Base-by-base conservation (phyloP, 2,888 invertebrate species). In the Acleris literana region DNA sequence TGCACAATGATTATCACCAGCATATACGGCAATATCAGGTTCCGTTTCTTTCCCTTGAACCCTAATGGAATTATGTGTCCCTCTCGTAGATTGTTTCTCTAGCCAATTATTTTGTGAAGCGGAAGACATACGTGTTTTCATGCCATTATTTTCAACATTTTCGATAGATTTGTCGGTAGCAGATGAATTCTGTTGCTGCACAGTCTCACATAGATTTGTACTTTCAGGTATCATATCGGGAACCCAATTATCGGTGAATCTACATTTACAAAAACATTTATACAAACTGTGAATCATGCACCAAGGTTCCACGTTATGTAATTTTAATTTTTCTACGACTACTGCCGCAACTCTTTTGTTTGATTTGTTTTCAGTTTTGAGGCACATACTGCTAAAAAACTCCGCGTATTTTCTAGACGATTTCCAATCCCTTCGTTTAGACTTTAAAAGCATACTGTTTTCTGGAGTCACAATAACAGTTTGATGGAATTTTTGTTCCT, bases 401-500 rank as follows among this genome's bases (percentile, higher is more conserved):
- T 95, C 94, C 29, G 89, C 91, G 79, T 94, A 95, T 69, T 94
- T 94, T 78, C 94, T 94, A 5, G 95, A 94, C 2, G 92, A 80
- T 83, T 94, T 95, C 52, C 93, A 93, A 71, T 93, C 93, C 72
- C 95, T 85, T 76, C 89, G 94, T 60, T 93, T 86, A 6, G 91
- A 85, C 68, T 95, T 95, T 33, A 96, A 89, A 9, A 95, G 82
- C 72, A 95, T 93, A 57, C 94, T 94, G 82, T 94, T 94, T 74
- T 95, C 93, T 29, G 94, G 94, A 11, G 94, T 93, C 51, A 95
- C 85, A 63, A 96, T 94, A 25, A 96, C 93, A 5, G 96, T 96
- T 74, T 95, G 95, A 17, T 94, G 95, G 82, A 96, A 96, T 76
- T 95, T 95, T 80, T 94, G 93, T 81, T 96, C 96, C 76, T 94